Evolutionary conservation across 2,888 invertebrate genomes (phyloP).

Genomic region (Oxycera nigricornis): DNA sequence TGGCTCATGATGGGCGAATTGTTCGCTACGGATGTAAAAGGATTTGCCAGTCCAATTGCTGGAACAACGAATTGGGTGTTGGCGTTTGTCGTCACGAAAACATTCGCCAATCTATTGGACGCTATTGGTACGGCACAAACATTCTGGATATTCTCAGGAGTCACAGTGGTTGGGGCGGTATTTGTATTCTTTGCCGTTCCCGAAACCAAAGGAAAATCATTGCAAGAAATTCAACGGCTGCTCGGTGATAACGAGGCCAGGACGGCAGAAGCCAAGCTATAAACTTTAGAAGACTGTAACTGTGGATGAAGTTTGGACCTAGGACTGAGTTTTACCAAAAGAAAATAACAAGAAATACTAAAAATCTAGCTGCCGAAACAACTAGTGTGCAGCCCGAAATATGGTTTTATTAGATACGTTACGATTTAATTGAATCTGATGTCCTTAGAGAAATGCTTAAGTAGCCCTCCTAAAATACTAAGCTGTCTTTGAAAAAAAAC

Average conservation of each 20-base stretch:
- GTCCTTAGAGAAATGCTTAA: background rate
- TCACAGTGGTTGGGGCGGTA: slow-evolving; percentile 70
- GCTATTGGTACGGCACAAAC: slow-evolving; percentile 69
- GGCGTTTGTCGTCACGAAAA: slow-evolving; percentile 81
- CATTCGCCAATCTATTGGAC: slow-evolving; percentile 68
- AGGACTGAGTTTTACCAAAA: background rate
- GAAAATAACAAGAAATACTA: too few relatives aligned
- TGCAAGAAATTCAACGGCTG: slow-evolving; percentile 58
- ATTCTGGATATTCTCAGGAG: slow-evolving; percentile 77
- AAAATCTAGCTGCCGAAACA: too few relatives aligned
- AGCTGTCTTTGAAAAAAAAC: background rate
- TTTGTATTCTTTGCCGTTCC: slow-evolving; percentile 71
- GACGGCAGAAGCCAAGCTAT: slow-evolving; percentile 32
- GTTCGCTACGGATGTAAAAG: slow-evolving; percentile 80
- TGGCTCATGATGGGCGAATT: slow-evolving; percentile 79
- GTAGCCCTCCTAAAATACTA: background rate
- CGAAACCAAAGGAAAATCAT: slow-evolving; percentile 66
- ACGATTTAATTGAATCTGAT: background rate
- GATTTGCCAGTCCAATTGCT: slow-evolving; percentile 77
- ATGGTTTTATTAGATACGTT: too few relatives aligned
- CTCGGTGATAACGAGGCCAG: slow-evolving; percentile 49
- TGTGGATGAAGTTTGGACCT: background rate
- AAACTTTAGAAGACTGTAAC: background rate
- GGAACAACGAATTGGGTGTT: slow-evolving; percentile 84
- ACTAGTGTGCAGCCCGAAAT: too few relatives aligned